These are phyloP conservation scores for Prionace glauca DNA, from an alignment of 2,797 vertebrate species.

Conservation along the genomic window DNA sequence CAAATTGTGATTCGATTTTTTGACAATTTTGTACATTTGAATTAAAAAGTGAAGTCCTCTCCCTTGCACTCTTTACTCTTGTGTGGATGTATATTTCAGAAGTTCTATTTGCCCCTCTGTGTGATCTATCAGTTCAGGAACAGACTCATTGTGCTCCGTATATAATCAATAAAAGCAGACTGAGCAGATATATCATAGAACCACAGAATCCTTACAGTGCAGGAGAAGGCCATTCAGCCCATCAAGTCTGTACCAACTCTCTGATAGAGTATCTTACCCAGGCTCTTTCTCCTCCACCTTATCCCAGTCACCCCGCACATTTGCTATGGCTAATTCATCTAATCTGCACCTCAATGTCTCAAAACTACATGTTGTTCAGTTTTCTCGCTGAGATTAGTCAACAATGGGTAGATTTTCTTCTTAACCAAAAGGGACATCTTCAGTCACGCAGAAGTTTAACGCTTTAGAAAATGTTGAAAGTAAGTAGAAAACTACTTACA, in stretches of 20 bases:
- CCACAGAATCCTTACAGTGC: too few relatives aligned
- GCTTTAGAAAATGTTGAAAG: neutral
- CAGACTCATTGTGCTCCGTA: neutral
- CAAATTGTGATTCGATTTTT: neutral
- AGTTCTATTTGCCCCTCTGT: neutral
- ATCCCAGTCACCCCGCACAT: too few relatives aligned
- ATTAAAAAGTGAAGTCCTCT: neutral
- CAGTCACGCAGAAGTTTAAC: neutral
- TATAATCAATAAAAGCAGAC: neutral
- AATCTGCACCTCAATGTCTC: neutral
- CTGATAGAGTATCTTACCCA: too few relatives aligned
- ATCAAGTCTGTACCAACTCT: too few relatives aligned
- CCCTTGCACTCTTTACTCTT: neutral
- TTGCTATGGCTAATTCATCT: too few relatives aligned
- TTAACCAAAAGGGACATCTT: neutral
- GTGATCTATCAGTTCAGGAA: neutral
- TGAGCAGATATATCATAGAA: neutral
- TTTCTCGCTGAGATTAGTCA: neutral
- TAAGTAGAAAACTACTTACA: neutral
- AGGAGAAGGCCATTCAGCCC: too few relatives aligned
- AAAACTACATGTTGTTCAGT: neutral
- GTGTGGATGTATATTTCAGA: neutral
- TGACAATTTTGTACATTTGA: neutral
- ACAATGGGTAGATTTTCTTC: neutral
- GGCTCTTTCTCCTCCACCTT: too few relatives aligned